Evolutionary conservation across 2,797 vertebrate species (phyloP).

Genomic region (Synaphobranchus kaupii): DNA sequence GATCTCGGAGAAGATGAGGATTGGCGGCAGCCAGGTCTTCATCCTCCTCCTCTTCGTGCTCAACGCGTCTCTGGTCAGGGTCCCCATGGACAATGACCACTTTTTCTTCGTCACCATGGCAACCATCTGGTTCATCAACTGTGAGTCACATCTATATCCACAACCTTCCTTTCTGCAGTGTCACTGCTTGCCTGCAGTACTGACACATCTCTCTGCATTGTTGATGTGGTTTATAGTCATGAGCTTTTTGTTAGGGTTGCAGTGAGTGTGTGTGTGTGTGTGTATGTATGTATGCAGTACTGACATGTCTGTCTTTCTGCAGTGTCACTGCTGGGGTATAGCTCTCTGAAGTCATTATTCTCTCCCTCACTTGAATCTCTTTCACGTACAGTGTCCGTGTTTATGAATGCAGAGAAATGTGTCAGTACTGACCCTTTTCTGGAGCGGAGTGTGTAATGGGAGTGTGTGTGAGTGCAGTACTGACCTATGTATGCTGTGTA

Average conservation of each 20-base stretch:
- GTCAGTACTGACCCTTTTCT: neutral
- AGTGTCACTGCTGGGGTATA: neutral
- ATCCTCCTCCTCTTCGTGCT: conserved; percentile 82
- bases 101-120: conserved; percentile 89
- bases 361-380: too few relatives aligned
- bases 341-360: neutral
- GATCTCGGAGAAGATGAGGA: conserved; percentile 76
- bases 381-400: neutral
- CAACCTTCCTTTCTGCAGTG: neutral
- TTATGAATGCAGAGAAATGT: neutral
- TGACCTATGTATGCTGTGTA: neutral
- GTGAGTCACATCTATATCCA: conserved; percentile 63
- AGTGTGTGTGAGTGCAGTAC: neutral
- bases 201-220: neutral
- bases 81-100: conserved; percentile 61
- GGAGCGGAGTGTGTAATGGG: too few relatives aligned
- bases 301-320: neutral
- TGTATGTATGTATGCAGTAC: neutral
- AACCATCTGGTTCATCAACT: conserved; percentile 88
- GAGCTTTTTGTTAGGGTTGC: too few relatives aligned
- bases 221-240: too few relatives aligned
- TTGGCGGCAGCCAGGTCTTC: conserved; percentile 79
- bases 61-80: conserved; percentile 78
- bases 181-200: neutral
- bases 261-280: neutral